phyloP scores from a whole-genome alignment of 1,140 invertebrate species.

The Cydia fagiglandana region DNA sequence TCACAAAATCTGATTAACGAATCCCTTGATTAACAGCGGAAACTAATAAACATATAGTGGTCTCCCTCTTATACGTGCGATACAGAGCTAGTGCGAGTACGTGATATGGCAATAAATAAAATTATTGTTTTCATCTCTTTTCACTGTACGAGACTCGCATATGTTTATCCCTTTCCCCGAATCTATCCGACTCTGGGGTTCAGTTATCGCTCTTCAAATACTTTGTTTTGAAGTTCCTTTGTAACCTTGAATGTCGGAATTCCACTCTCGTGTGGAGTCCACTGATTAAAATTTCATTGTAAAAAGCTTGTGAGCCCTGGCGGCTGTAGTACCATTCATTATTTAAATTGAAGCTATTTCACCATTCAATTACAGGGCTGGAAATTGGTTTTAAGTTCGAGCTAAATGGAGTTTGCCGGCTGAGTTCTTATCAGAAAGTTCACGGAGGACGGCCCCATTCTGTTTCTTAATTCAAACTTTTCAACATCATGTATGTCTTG shows the following conservation, averaged over 20 bases:
- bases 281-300: constrained; percentile 33
- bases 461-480: background rate
- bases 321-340: constrained; percentile 4
- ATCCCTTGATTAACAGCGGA: constrained; percentile 40
- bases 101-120: constrained; percentile 76
- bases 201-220: constrained; percentile 72
- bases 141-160: constrained; percentile 9
- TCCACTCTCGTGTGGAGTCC: constrained; percentile 49
- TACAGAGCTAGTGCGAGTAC: constrained; percentile 55
- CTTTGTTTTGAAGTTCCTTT: constrained; percentile 67
- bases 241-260: constrained; percentile 72
- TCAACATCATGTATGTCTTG: background rate
- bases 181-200: constrained; percentile 57
- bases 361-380: constrained; percentile 5
- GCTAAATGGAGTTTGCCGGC: background rate
- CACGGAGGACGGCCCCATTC: background rate
- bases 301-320: constrained; percentile 11
- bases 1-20: constrained; percentile 48
- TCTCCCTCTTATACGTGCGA: constrained; percentile 55
- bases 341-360: constrained; percentile 15
- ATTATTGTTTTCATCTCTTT: constrained; percentile 53
- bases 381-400: background rate
- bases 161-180: constrained; percentile 47
- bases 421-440: constrained; percentile 9
- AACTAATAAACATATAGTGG: constrained; percentile 48